phyloP scores from a whole-genome alignment of 2,888 invertebrate species.

The Macrophya annulata region DNA sequence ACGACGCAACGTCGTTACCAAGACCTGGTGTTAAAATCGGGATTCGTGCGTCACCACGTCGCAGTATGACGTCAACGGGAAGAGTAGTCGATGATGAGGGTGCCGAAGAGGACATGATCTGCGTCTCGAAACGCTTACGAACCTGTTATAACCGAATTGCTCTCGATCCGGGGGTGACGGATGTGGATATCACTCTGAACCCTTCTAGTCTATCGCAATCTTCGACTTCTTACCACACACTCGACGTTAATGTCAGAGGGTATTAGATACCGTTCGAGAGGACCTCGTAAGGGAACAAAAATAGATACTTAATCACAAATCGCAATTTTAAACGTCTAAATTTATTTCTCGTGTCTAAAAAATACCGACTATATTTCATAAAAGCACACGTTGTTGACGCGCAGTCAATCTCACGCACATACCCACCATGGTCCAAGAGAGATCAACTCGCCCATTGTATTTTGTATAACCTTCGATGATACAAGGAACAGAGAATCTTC shows the following conservation, averaged over 20 bases:
- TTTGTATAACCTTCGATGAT: neutral
- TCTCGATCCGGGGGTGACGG: constrained; percentile 18
- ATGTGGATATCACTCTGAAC: constrained; percentile 25
- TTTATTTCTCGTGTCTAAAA: neutral
- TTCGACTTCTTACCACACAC: neutral
- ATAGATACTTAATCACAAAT: neutral
- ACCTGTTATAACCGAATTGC: constrained; percentile 10
- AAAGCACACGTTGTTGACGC: neutral
- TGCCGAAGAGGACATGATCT: constrained; percentile 13
- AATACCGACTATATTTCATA: neutral
- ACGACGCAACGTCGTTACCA: constrained; percentile 58
- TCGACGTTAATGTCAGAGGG: neutral
- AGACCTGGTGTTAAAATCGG: constrained; percentile 61
- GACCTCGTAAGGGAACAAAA: neutral
- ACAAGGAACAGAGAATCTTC: neutral
- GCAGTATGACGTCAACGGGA: constrained; percentile 18
- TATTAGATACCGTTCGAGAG: neutral
- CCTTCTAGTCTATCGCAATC: constrained; percentile 27
- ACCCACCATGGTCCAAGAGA: neutral
- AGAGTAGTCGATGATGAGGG: neutral
- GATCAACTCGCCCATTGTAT: neutral
- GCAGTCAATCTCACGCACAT: neutral
- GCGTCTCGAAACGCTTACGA: constrained; percentile 32
- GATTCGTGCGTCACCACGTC: constrained; percentile 29
- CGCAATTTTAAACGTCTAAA: neutral